Base-by-base conservation (phyloP, 2,797 vertebrate genomes). In the Pygocentrus nattereri region DNA sequence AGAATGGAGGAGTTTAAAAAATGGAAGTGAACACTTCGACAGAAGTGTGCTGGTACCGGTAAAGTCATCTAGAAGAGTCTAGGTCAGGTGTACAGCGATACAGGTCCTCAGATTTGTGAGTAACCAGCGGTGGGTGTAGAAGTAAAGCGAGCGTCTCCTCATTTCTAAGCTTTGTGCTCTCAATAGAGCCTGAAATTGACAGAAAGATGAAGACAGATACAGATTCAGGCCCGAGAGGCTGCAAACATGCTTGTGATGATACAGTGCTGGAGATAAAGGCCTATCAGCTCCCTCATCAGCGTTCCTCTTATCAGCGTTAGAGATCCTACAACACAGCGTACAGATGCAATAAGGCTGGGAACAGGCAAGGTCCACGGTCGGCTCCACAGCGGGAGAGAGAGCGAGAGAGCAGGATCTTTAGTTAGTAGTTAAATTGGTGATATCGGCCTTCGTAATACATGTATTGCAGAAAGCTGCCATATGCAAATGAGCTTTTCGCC, bases 281-380 rank as follows among this genome's bases (percentile, higher is more conserved):
- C 5, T 62, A 82, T 85, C 72, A 34, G 31, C 6, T 49, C 11
- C 7, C 47, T 54, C 61, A 82, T 85, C 52, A n/a, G 30, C 72
- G 30, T 49, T 79, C 23, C 44, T 71, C 62, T 73, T 79, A 82
- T 82, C 73, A 54, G 44, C 61, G 59, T 52, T 79, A 76, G 5
- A 76, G 27, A 81, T 68, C 73, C 61, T 71, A 74, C 49, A 74
- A 30, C 49, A 21, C 18, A 54, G 52, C 54, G 52, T 16, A 54
- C 16, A 21, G 13, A 52, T 21, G 18, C 4, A 18, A 27, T 62
- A 61, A 56, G 72, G 34, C 27, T 38, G 59, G 74, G 68, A 70
- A n/a, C 52, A n/a, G 52, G 70, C 68, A 49, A 49, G 54, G 27
- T 62, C 62, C 56, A 54, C 49, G 56, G 38, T 78, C 50, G 11